These are phyloP conservation scores for Arbacia lixula DNA, from an alignment of 53 echinoderm and acorn worm species.

Conservation along the genomic window DNA sequence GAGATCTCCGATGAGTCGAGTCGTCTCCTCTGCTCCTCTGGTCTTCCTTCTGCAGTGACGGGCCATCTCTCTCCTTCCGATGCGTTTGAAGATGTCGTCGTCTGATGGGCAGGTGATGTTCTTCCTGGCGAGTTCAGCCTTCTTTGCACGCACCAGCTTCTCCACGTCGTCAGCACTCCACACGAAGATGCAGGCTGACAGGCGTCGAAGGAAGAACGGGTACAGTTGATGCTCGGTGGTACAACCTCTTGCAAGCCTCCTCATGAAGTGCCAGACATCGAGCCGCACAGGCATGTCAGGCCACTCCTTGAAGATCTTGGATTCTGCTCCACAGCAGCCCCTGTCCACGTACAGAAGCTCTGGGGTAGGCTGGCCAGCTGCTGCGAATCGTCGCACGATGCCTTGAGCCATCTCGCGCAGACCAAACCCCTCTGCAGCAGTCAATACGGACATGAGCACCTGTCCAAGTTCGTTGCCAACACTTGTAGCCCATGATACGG, in stretches of 20 bases:
- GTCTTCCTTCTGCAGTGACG: conserved; percentile 54
- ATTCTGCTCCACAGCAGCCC: conserved; percentile 67
- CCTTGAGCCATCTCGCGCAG: conserved; percentile 50
- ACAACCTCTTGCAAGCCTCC: conserved; percentile 56
- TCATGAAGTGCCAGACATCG: conserved; percentile 82
- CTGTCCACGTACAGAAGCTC: conserved; percentile 70
- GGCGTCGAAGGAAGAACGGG: conserved; percentile 43
- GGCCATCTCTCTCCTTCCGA: conserved; percentile 18
- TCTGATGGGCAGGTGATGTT: not conserved
- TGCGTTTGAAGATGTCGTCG: not conserved
- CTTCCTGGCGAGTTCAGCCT: not conserved
- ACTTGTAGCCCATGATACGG: conserved; percentile 68
- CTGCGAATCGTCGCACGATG: conserved; percentile 50
- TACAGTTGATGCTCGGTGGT: conserved; percentile 65
- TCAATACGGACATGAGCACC: conserved; percentile 74
- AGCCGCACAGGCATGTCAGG: conserved; percentile 55
- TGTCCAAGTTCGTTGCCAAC: conserved; percentile 82
- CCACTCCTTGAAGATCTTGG: conserved; percentile 65
- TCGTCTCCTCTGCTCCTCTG: conserved; percentile 56
- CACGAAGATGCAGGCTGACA: conserved; percentile 61
- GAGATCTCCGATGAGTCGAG: conserved; percentile 57
- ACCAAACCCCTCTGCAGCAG: conserved; percentile 67
- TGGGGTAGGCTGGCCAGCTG: conserved; percentile 55
- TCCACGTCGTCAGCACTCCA: conserved; percentile 57
- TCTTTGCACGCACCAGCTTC: not conserved